phyloP scores from a whole-genome alignment of 2,888 invertebrate genomes.

The Octodonta nipae region DNA sequence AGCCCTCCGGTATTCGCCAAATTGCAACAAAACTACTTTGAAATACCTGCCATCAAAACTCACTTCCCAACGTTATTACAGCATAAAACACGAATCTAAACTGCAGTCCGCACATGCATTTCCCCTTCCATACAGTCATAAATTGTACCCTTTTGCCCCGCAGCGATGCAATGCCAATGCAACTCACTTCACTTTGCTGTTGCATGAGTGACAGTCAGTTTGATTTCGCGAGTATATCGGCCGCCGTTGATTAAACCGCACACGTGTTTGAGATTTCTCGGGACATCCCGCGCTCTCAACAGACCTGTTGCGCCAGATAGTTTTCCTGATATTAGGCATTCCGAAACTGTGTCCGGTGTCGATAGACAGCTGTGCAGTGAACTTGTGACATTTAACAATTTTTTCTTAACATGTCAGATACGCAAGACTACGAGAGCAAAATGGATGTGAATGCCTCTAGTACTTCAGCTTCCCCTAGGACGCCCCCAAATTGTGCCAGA shows the following conservation, averaged over 20 bases:
- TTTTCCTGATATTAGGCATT: too few species aligned
- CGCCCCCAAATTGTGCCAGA: conserved; percentile 83
- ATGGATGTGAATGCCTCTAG: conserved; percentile 40
- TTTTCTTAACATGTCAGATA: conserved; percentile 35
- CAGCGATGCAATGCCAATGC: conserved; percentile 28
- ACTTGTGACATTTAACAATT: too few species aligned
- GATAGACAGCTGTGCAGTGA: too few species aligned
- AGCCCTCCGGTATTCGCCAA: too few species aligned
- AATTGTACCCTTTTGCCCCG: conserved; percentile 31
- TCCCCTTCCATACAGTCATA: conserved; percentile 29
- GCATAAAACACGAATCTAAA: conserved; percentile 36
- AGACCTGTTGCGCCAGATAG: too few species aligned
- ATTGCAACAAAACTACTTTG: too few species aligned
- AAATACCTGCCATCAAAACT: conserved; percentile 37
- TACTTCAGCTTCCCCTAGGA: conserved; percentile 53
- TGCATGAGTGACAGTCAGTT: too few species aligned
- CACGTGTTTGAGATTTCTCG: too few species aligned
- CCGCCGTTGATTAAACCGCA: too few species aligned
- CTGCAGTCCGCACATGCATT: conserved; percentile 37
- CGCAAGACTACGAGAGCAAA: conserved; percentile 41
- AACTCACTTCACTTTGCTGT: conserved; percentile 27
- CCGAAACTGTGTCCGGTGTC: too few species aligned
- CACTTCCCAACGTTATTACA: conserved; percentile 35
- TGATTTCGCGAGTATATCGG: too few species aligned
- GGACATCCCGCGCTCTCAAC: too few species aligned